Percentiles rank a stretch among this genome's conserved stretches.
Conservation (phyloP, 1,140 invertebrate genomes). For the Danaus plexippus region DNA sequence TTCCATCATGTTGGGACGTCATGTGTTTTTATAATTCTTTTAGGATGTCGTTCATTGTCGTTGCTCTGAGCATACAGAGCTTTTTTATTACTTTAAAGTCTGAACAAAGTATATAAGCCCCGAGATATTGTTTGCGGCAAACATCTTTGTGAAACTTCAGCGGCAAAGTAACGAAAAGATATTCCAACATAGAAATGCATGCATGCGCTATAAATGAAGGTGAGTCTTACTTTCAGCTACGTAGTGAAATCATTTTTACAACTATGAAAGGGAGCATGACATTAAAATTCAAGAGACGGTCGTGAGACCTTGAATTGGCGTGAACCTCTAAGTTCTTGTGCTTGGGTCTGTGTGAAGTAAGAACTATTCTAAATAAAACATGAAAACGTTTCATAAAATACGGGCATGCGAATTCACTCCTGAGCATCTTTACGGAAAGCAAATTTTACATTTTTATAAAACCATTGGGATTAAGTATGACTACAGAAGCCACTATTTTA, state of each 20-base stretch:
- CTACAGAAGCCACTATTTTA: too few species aligned
- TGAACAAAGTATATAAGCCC: conserved; percentile 29
- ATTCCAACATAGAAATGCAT: conserved; percentile 31
- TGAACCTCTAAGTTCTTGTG: conserved; percentile 24
- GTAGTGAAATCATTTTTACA: conserved; percentile 57
- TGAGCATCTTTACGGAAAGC: conserved; percentile 8
- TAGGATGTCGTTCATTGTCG: conserved; percentile 16
- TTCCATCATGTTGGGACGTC: conserved; percentile 7
- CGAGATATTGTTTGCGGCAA: conserved; percentile 33
- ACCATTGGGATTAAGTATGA: too few species aligned
- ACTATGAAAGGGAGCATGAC: conserved; percentile 54
- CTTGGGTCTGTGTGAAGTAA: conserved; percentile 27
- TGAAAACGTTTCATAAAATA: conserved; percentile 36
- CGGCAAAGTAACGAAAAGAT: conserved; percentile 36
- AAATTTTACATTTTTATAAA: background rate
- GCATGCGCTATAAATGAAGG: conserved; percentile 26
- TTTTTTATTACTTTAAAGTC: conserved; percentile 34
- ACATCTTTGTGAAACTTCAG: conserved; percentile 29
- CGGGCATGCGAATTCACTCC: conserved; percentile 11
- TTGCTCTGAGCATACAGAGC: conserved; percentile 21
- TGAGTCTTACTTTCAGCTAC: conserved; percentile 30
- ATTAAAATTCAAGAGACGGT: conserved; percentile 63
- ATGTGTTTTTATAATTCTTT: conserved; percentile 12
- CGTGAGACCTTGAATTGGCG: conserved; percentile 44
- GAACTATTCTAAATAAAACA: conserved; percentile 50